Conservation (phyloP, 2,888 invertebrate genomes). For the Mimumesa dahlbomi region DNA sequence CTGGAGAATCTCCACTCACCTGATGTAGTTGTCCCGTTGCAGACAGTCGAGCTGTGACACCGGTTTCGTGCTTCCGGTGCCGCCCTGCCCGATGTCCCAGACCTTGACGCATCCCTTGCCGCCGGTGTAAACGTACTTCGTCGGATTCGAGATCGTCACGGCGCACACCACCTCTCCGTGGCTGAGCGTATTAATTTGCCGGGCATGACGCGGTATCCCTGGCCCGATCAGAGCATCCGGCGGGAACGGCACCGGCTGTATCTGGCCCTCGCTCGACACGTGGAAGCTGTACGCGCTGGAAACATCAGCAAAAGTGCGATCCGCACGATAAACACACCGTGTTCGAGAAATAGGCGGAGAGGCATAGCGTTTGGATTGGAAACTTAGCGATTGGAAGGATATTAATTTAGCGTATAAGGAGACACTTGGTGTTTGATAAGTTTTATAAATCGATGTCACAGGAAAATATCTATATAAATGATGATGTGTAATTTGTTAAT, state of each 20-base stretch:
- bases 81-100: slow-evolving; percentile 96
- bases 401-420: no score
- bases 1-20: slow-evolving; percentile 50
- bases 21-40: slow-evolving; percentile 96
- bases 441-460: no score
- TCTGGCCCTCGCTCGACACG: slow-evolving; percentile 92
- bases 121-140: slow-evolving; percentile 96
- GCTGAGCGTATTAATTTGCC: slow-evolving; percentile 94
- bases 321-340: no score
- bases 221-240: slow-evolving; percentile 95
- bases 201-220: slow-evolving; percentile 94
- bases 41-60: slow-evolving; percentile 95
- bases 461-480: no score
- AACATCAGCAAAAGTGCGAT: slow-evolving; percentile 65
- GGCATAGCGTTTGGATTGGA: no score
- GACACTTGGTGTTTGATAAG: no score
- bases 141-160: slow-evolving; percentile 96
- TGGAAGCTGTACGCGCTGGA: slow-evolving; percentile 96
- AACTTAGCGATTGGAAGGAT: no score
- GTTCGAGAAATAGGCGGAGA: no score
- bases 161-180: slow-evolving; percentile 99
- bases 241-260: slow-evolving; percentile 96
- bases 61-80: slow-evolving; percentile 87
- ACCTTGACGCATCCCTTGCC: slow-evolving; percentile 98
- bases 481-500: no score